Base-by-base conservation (phyloP, 2,888 invertebrate species). In the Nowickia ferox region DNA sequence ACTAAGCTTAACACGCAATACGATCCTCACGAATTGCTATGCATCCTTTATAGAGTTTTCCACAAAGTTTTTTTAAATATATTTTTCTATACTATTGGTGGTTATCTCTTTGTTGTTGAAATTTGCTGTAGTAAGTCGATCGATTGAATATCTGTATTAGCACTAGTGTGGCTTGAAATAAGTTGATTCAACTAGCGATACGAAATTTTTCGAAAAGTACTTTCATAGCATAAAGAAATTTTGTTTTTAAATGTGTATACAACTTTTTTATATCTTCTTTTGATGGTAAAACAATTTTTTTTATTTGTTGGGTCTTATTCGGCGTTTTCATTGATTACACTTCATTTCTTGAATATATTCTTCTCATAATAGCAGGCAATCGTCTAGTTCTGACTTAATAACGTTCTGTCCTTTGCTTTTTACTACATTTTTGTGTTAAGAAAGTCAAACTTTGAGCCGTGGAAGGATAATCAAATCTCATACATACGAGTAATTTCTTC, bases 261-360 rank as follows among this genome's bases (percentile, higher is more conserved):
- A 59, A 40, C 9, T 15, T 59, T 59, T 59, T 15, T 10, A 40
- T 59, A 11, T 59, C 59, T 6, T 59, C 38, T 38, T 15, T 38
- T 38, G 44, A 8, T 2, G 44, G 44, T 44, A 44, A 44, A 1
- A 44, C 44, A 4, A 15, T 9, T 65, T 65, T 65, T 65, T 65
- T 65, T 6, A 44, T 1, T 44, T n/a, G 38, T 38, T 38, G 17
- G 40, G 40, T 53, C 40, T 11, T 69, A 40, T 17, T 13, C 9
- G 10, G 53, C 68, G 38, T 68, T 68, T 38, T 40, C 40, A n/a
- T 53, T 51, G n/a, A 68, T 40, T 38, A 68, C 9, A n/a, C n/a
- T n/a, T n/a, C n/a, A n/a, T n/a, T 8, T 38, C n/a, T 17, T 13
- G 65, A 19, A 53, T 53, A 17, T 53, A 51, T 40, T 68, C 53